A percentile compares a stretch with the other conserved stretches of the same genome.
Conservation (phyloP, 2,113 vertebrate species). For the Lutjanus erythropterus region DNA sequence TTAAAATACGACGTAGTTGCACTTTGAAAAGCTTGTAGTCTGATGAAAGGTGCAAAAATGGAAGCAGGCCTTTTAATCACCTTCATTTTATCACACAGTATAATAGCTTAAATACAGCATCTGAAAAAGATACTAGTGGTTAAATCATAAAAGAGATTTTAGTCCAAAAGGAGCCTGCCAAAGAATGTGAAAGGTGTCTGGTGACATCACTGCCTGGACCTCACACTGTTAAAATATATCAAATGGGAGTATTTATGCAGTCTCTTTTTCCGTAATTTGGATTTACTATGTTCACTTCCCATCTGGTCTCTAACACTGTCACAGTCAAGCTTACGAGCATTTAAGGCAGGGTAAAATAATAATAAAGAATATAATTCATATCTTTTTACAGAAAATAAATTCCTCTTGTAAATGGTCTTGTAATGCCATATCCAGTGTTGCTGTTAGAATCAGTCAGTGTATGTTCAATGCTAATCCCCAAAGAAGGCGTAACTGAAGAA, state of each 20-base stretch:
- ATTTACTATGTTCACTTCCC: constrained; percentile 43
- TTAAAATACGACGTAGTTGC: neutral
- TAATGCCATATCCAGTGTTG: constrained; percentile 23
- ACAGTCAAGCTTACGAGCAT: neutral
- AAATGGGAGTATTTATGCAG: constrained; percentile 41
- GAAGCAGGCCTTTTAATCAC: neutral
- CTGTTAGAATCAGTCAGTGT: constrained; percentile 18
- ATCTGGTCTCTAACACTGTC: constrained; percentile 6
- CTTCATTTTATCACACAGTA: neutral
- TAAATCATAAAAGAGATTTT: constrained; percentile 32
- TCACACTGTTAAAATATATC: constrained; percentile 42
- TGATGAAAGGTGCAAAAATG: constrained; percentile 16
- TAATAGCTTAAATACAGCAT: constrained; percentile 26
- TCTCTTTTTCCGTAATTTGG: constrained; percentile 27
- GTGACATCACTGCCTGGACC: constrained; percentile 48
- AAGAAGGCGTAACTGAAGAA: constrained; percentile 35
- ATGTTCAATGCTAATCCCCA: constrained; percentile 38
- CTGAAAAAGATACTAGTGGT: constrained; percentile 32
- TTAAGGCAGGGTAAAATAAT: constrained; percentile 9
- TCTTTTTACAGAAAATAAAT: constrained; percentile 49
- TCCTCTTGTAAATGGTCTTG: constrained; percentile 6
- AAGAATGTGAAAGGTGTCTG: constrained; percentile 39
- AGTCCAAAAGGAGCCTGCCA: constrained; percentile 31
- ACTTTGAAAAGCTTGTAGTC: neutral
- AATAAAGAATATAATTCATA: constrained; percentile 14